phyloP scores from a whole-genome alignment of 1,140 invertebrate species.

The Drosophila equinoxialis region DNA sequence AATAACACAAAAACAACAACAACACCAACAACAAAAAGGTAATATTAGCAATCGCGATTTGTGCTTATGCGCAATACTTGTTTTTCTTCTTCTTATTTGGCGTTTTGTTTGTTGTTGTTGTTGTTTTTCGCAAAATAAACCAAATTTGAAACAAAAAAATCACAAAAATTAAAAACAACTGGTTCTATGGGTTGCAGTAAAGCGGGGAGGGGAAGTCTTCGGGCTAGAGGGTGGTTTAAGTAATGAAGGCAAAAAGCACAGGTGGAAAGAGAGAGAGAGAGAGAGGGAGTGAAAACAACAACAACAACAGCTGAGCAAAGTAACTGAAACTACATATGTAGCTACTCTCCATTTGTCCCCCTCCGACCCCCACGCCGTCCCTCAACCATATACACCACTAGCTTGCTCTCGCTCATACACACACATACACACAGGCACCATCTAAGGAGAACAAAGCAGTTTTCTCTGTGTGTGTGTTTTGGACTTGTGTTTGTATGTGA shows the following conservation, averaged over 20 bases:
- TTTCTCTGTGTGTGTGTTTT: slow-evolving; percentile 20
- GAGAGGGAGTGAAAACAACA: slow-evolving; percentile 52
- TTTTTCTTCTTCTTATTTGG: slow-evolving; percentile 35
- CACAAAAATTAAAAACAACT: slow-evolving; percentile 61
- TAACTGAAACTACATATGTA: slow-evolving; percentile 50
- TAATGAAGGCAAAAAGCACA: slow-evolving; percentile 19
- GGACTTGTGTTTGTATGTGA: slow-evolving; percentile 9
- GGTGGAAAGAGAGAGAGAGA: slow-evolving; percentile 29
- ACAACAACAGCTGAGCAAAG: slow-evolving; percentile 67
- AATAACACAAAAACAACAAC: neutral
- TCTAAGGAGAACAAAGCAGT: slow-evolving; percentile 48
- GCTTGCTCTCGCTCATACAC: too few relatives aligned
- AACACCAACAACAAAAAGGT: slow-evolving; percentile 8
- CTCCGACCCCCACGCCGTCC: too few relatives aligned
- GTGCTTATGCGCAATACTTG: slow-evolving; percentile 52
- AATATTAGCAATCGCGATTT: slow-evolving; percentile 40
- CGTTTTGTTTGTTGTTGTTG: slow-evolving; percentile 13
- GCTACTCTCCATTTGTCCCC: slow-evolving; percentile 19
- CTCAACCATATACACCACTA: too few relatives aligned
- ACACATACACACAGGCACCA: slow-evolving; percentile 16
- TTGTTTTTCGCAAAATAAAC: slow-evolving; percentile 55
- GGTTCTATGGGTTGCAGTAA: slow-evolving; percentile 24
- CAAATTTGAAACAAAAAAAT: slow-evolving; percentile 34
- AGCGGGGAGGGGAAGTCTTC: neutral
- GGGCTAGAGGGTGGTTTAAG: slow-evolving; percentile 3